phyloP scores from a whole-genome alignment of 2,888 invertebrate genomes.

The Tridacna gigas region DNA sequence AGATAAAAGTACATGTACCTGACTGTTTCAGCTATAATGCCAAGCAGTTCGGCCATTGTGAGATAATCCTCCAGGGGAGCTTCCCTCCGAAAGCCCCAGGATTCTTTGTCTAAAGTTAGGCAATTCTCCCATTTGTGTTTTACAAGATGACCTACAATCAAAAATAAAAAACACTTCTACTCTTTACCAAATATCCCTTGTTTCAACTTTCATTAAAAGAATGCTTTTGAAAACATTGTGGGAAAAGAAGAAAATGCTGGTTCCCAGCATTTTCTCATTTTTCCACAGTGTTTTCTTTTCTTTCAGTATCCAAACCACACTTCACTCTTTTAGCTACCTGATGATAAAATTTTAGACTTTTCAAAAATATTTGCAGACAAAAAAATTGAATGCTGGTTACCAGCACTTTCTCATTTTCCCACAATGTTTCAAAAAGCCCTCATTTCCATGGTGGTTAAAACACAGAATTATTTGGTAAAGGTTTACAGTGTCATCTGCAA shows the following conservation, averaged over 20 bases:
- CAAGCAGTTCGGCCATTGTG: constrained; percentile 87
- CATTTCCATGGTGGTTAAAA: too few relatives aligned
- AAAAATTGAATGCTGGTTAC: too few relatives aligned
- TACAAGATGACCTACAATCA: neutral
- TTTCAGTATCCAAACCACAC: too few relatives aligned
- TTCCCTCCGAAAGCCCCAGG: constrained; percentile 87
- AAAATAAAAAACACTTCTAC: neutral
- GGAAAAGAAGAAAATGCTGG: neutral
- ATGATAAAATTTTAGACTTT: too few relatives aligned
- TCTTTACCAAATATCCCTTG: too few relatives aligned
- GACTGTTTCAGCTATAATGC: constrained; percentile 82
- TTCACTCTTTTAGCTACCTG: too few relatives aligned
- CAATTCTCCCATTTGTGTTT: constrained; percentile 96
- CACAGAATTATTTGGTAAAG: too few relatives aligned
- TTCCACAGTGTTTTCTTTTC: neutral
- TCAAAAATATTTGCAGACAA: too few relatives aligned
- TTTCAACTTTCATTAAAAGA: neutral
- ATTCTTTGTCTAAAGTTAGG: constrained; percentile 93
- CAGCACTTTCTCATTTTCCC: too few relatives aligned
- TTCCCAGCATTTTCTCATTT: neutral
- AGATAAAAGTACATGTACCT: constrained; percentile 77
- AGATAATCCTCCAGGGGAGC: constrained; percentile 80
- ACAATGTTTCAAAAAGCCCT: too few relatives aligned
- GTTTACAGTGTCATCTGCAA: too few relatives aligned
- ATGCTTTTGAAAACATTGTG: neutral